Evolutionary conservation across 2,797 vertebrate species (phyloP).

Genomic region (Zalophus californianus): DNA sequence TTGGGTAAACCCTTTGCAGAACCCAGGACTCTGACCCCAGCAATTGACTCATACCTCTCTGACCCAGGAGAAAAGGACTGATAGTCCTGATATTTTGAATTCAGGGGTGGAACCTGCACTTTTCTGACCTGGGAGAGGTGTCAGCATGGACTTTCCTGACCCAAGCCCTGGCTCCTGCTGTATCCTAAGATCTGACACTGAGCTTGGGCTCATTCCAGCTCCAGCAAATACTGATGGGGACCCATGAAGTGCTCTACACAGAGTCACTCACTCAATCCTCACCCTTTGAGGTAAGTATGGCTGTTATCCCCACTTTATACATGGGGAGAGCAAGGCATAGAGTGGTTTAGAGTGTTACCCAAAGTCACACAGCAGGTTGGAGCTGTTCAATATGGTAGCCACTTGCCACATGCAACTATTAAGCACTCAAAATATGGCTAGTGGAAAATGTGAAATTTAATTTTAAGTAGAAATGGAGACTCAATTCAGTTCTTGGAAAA

Average conservation of each 20-base stretch:
- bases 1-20: not conserved
- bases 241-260: not conserved
- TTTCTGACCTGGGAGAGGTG: not conserved
- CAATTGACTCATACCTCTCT: not conserved
- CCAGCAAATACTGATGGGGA: rapidly evolving
- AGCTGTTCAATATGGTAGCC: not conserved
- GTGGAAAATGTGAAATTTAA: not conserved
- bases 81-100: not conserved
- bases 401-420: not conserved
- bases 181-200: not conserved
- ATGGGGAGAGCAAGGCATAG: not conserved
- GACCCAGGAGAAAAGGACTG: not conserved
- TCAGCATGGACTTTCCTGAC: not conserved
- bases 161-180: not conserved
- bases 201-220: not conserved
- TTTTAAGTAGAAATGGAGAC: not conserved
- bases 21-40: not conserved
- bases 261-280: not conserved
- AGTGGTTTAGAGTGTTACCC: not conserved
- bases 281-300: not conserved
- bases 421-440: not conserved
- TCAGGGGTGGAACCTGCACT: not conserved
- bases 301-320: not conserved
- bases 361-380: not conserved
- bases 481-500: not conserved